Percentiles rank a stretch among this genome's conserved stretches.
Conservation (phyloP, 2,888 invertebrate genomes). For the Eutolmus rufibarbis region DNA sequence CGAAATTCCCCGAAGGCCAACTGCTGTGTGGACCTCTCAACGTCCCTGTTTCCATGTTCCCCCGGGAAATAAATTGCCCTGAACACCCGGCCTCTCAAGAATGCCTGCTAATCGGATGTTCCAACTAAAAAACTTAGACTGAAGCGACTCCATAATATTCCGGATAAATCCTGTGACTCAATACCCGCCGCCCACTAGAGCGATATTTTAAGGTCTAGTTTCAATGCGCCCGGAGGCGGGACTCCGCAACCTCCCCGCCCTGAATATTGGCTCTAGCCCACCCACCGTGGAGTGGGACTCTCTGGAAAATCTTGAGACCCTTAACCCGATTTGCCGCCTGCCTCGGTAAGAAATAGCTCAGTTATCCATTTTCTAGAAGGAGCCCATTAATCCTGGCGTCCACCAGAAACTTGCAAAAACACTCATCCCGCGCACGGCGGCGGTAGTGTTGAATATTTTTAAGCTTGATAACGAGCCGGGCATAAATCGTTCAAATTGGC, state of each 20-base stretch:
- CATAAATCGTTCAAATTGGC: conserved; percentile 36
- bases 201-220: background rate
- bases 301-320: background rate
- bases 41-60: background rate
- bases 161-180: background rate
- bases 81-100: background rate
- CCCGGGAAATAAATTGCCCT: background rate
- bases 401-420: background rate
- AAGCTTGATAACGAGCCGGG: conserved; percentile 8
- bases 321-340: background rate
- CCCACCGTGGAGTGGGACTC: background rate
- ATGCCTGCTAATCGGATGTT: background rate
- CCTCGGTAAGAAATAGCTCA: background rate
- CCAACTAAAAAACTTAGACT: background rate
- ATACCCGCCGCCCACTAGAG: background rate
- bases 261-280: background rate
- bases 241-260: background rate
- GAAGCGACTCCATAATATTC: background rate
- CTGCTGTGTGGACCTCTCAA: background rate
- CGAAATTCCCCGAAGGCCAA: background rate
- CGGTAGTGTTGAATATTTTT: conserved; percentile 27
- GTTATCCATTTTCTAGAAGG: background rate
- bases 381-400: conserved; percentile 3
- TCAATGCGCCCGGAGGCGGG: background rate
- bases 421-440: background rate